Evolutionary conservation across 2,888 invertebrate genomes (phyloP), one percentile per base, ranked within the genome.

Genomic region (Tethea ocularis): DNA sequence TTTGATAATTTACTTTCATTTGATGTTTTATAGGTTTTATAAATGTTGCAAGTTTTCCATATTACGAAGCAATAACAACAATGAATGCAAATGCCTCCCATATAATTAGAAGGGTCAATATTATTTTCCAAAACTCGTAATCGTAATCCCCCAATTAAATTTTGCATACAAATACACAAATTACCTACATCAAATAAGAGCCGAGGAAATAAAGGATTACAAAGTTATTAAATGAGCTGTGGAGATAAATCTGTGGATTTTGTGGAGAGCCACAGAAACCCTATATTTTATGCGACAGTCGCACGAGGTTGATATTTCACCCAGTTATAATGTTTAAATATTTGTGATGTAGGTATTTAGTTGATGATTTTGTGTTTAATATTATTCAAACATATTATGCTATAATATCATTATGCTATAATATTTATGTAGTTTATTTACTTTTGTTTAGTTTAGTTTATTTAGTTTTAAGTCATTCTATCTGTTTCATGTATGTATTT

Each of bases 191-290:
- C 33, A 15, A 54, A 54, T 54, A 36, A 10, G 54, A 20, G 13
- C 13, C 54, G 54, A 20, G 54, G 22, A 33, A 29, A 36, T 24
- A 65, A 60, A 55, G 71, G 69, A 75, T 76, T 69, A 70, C 66
- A 64, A 74, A 71, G 69, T 74, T 74, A 70, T 73, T 71, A 71
- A 68, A 67, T 65, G 64, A 66, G 65, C 64, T 66, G 57, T 60
- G 63, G 59, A 67, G 60, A 67, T 64, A 65, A 70, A 71, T 69
- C 68, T 62, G 58, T 26, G 60, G 66, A 63, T 72, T 71, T 67
- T 67, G 66, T 41, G 62, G 66, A 66, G 59, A 56, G 61, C 64
- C 67, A 63, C 61, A 54, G 33, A 46, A 20, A 46, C 20, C 17
- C 46, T 7, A 46, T 46, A 46, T 46, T 46, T 46, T 46, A 46